A percentile compares a stretch with the other conserved stretches of the same genome.
Conservation (phyloP, 1,140 invertebrate species). For the Melanaphis sacchari region DNA sequence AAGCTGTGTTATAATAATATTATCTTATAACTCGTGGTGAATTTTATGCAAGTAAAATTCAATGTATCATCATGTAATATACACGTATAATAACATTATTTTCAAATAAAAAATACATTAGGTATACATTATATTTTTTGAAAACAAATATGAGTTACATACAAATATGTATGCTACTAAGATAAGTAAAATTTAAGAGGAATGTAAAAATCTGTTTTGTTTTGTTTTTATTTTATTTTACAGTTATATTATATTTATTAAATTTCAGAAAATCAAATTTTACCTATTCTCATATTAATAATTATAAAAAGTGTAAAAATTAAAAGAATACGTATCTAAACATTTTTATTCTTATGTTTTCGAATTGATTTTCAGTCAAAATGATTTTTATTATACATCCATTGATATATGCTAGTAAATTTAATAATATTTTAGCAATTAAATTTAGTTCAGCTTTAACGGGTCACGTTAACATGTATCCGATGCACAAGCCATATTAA, state of each 20-base stretch:
- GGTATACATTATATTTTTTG: too few relatives aligned
- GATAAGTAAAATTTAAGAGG: too few relatives aligned
- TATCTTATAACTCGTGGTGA: background rate
- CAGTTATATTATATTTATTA: background rate
- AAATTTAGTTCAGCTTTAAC: background rate
- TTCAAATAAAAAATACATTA: too few relatives aligned
- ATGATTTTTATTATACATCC: background rate
- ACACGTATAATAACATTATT: background rate
- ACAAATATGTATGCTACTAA: too few relatives aligned
- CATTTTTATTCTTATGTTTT: background rate
- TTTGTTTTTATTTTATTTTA: background rate
- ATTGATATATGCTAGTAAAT: background rate
- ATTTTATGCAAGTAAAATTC: background rate
- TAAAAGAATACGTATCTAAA: background rate
- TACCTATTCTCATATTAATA: background rate
- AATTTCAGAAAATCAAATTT: background rate
- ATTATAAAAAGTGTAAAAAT: background rate
- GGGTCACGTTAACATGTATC: background rate
- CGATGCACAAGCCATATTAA: background rate
- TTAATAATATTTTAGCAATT: background rate
- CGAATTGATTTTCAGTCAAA: background rate
- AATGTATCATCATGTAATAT: background rate
- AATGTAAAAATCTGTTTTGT: too few relatives aligned
- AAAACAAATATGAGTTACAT: too few relatives aligned
- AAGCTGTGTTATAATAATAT: too few relatives aligned